Conservation (phyloP, 2,888 invertebrate genomes). For the Xylota sylvarum region DNA sequence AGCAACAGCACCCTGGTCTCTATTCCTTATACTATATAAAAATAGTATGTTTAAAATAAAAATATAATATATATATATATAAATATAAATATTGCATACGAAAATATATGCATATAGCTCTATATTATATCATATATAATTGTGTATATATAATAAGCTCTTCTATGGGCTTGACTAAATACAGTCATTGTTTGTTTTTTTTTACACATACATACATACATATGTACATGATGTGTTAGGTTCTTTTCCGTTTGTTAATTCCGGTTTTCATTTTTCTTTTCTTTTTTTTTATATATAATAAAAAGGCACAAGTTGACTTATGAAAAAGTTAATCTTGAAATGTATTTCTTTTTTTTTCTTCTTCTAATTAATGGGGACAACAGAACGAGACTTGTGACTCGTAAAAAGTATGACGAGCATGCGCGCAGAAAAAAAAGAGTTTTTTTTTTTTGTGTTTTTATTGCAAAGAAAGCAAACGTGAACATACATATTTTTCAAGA, state of each 20-base stretch:
- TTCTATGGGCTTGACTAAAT: conserved; percentile 70
- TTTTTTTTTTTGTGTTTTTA: not conserved
- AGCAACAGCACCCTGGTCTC: conserved; percentile 65
- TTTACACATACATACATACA: conserved; percentile 78
- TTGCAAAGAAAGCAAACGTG: conserved; percentile 1
- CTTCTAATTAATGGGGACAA: not conserved
- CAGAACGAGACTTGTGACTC: conserved; percentile 1
- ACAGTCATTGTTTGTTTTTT: conserved; percentile 41
- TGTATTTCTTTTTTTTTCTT: conserved; percentile 36
- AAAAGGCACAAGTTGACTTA: conserved; percentile 78
- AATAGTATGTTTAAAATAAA: conserved; percentile 78
- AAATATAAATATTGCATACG: conserved; percentile 82
- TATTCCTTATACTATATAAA: conserved; percentile 76
- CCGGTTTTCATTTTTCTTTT: conserved; percentile 13
- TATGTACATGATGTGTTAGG: conserved; percentile 75
- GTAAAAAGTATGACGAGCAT: conserved; percentile 2
- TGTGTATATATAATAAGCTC: conserved; percentile 74
- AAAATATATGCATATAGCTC: conserved; percentile 83
- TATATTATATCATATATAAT: conserved; percentile 74
- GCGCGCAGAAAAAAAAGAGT: conserved; percentile 5
- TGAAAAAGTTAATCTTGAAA: conserved; percentile 62
- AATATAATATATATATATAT: conserved; percentile 78
- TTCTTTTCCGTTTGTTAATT: conserved; percentile 54
- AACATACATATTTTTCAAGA: conserved; percentile 52
- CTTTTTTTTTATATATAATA: conserved; percentile 67